These are phyloP conservation scores for Esox lucius DNA, from an alignment of 2,797 vertebrate genomes.

Conservation along the genomic window DNA sequence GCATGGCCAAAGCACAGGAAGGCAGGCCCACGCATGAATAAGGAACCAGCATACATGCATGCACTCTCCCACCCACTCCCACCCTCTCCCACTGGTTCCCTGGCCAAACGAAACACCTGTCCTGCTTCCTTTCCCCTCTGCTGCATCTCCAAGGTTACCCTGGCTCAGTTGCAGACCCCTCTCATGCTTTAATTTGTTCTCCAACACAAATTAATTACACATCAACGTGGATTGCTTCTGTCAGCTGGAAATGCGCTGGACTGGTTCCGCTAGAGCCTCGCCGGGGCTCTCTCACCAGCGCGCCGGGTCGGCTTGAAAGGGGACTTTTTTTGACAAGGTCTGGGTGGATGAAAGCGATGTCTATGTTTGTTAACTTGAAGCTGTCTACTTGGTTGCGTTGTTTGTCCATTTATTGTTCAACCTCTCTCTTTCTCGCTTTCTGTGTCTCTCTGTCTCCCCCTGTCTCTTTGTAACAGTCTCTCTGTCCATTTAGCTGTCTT, in stretches of 20 bases:
- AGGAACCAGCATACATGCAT: conserved; percentile 14
- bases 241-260: conserved; percentile 21
- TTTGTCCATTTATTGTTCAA: conserved; percentile 23
- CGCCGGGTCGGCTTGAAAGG: conserved; percentile 37
- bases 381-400: conserved; percentile 48
- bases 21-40: background rate
- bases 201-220: conserved; percentile 56
- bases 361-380: conserved; percentile 31
- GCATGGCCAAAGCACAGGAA: background rate
- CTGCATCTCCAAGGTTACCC: conserved; percentile 34
- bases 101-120: conserved; percentile 15
- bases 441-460: background rate
- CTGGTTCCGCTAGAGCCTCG: conserved; percentile 13
- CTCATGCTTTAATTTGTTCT: conserved; percentile 45
- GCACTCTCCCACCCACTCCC: conserved; percentile 28
- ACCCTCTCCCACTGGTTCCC: conserved; percentile 14
- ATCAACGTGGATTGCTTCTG: conserved; percentile 42
- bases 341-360: conserved; percentile 46
- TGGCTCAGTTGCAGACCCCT: conserved; percentile 10
- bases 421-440: conserved; percentile 11
- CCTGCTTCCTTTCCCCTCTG: conserved; percentile 14
- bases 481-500: conserved; percentile 14
- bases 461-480: background rate
- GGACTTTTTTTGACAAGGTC: conserved; percentile 32
- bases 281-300: background rate